Conservation (phyloP, 2,888 invertebrate species). For the Mesorhabditis belari region DNA sequence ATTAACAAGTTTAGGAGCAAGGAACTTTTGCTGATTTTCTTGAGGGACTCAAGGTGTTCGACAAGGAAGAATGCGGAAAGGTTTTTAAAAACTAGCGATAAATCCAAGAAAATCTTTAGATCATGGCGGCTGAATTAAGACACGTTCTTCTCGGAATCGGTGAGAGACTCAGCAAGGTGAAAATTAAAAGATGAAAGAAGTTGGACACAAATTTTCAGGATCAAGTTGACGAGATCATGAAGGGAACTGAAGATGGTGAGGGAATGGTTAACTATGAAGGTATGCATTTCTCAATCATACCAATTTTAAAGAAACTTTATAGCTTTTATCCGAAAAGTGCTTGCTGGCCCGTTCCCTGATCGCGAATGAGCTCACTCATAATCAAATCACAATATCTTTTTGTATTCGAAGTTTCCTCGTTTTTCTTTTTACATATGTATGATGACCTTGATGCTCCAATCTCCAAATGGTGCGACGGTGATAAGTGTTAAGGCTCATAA, state of each 20-base stretch:
- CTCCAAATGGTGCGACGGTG: too few relatives aligned
- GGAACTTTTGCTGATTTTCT: conserved; percentile 97
- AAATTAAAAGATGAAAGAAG: too few relatives aligned
- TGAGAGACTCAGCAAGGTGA: conserved; percentile 56
- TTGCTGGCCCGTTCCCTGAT: conserved; percentile 57
- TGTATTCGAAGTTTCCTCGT: too few relatives aligned
- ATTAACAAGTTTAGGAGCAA: conserved; percentile 70
- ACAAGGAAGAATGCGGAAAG: conserved; percentile 78
- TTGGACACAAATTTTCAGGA: too few relatives aligned
- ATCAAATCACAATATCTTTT: too few relatives aligned
- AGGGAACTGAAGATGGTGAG: conserved; percentile 58
- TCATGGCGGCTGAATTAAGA: conserved; percentile 92
- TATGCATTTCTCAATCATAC: conserved; percentile 26
- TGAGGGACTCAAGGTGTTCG: conserved; percentile 98
- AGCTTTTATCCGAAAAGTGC: conserved; percentile 82
- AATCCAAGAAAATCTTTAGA: conserved; percentile 61
- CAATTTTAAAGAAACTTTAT: conserved; percentile 46
- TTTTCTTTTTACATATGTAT: too few relatives aligned
- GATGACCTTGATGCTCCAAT: too few relatives aligned
- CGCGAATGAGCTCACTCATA: conserved; percentile 13
- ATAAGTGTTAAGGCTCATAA: too few relatives aligned
- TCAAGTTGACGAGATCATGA: conserved; percentile 55
- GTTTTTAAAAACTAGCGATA: conserved; percentile 52
- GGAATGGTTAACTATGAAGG: conserved; percentile 60
- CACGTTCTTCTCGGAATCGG: conserved; percentile 87